A percentile compares a stretch with the other conserved stretches of the same genome.
Conservation (phyloP, 1,140 invertebrate species). For the Anthonomus grandis region DNA sequence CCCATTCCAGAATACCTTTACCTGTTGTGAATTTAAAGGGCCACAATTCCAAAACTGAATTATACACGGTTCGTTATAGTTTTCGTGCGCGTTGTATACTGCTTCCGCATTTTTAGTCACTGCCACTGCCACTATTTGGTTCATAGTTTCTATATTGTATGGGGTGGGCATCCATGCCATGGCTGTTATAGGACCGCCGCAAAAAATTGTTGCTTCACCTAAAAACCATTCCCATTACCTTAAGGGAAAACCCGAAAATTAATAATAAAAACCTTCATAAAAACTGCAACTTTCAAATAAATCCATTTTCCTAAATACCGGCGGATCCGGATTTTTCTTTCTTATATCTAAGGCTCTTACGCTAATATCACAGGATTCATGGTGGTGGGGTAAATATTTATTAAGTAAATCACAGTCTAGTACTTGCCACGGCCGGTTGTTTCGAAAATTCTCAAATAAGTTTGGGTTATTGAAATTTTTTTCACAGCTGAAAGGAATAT, state of each 20-base stretch:
- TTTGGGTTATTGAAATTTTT: conserved; percentile 41
- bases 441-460: conserved; percentile 44
- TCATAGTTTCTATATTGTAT: conserved; percentile 33
- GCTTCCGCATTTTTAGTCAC: conserved; percentile 51
- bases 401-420: conserved; percentile 34
- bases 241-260: conserved; percentile 7
- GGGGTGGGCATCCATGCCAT: conserved; percentile 57
- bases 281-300: conserved; percentile 49
- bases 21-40: conserved; percentile 39
- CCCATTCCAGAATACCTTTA: too few species aligned
- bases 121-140: conserved; percentile 58
- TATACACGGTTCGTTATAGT: conserved; percentile 49
- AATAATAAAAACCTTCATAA: conserved; percentile 18
- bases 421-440: conserved; percentile 31
- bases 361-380: conserved; percentile 46
- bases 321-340: conserved; percentile 20
- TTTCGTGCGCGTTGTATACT: conserved; percentile 45
- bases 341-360: background rate
- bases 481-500: conserved; percentile 14
- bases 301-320: conserved; percentile 49
- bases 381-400: conserved; percentile 47
- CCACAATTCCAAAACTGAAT: conserved; percentile 63
- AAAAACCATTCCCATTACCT: conserved; percentile 11
- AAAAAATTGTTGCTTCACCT: conserved; percentile 55
- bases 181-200: conserved; percentile 60